Conservation (phyloP, 2,888 invertebrate species). For the Odontomyia ornata region DNA sequence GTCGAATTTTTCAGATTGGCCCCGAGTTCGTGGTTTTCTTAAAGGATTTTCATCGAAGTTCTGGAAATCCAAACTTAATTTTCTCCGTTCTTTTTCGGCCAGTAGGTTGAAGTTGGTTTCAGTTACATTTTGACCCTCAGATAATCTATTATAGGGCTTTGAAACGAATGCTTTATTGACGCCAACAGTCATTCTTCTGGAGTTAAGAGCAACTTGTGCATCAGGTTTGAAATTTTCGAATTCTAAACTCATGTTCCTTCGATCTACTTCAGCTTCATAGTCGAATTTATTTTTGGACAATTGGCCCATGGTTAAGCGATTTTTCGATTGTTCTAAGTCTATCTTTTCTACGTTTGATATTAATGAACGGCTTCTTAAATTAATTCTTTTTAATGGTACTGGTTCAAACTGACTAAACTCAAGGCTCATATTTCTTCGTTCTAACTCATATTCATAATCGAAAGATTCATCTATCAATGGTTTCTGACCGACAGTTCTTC, state of each 20-base stretch:
- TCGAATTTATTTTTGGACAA: not conserved
- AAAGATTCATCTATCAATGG: not conserved
- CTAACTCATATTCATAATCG: not conserved
- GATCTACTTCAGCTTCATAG: not conserved
- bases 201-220: too few species aligned
- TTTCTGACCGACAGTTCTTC: not conserved
- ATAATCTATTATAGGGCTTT: not conserved
- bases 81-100: not conserved
- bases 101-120: not conserved
- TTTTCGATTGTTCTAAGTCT: not conserved
- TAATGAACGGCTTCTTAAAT: too few species aligned
- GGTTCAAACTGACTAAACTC: not conserved
- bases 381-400: too few species aligned
- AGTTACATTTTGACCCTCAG: not conserved
- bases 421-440: not conserved
- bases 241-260: not conserved
- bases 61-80: slow-evolving; percentile 9
- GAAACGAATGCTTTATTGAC: not conserved
- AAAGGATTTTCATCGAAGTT: not conserved
- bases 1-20: not conserved
- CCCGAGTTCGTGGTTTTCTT: not conserved
- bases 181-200: not conserved
- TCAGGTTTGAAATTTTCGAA: slow-evolving; percentile 2
- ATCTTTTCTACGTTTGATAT: not conserved
- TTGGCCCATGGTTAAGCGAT: too few species aligned